Evolutionary conservation across 1,140 invertebrate genomes (phyloP), one percentile per base, ranked within the genome.

Genomic region (Drosophila pallidifrons): DNA sequence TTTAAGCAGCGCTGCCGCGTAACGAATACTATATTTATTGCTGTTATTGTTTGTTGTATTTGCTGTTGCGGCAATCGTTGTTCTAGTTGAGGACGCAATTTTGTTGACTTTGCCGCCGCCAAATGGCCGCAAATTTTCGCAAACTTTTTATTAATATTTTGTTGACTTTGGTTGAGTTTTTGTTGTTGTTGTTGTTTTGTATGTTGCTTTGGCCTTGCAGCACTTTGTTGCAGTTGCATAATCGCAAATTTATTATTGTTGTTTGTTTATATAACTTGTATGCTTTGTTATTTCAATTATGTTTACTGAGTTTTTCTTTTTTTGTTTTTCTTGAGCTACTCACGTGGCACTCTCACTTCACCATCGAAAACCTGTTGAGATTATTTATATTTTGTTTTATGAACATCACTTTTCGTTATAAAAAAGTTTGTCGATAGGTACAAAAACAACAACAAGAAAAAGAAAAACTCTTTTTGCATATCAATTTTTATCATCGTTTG

Each of bases 141-240:
- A 30, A 58, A 67, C 59, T 66, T 82, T 77, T 41, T 51, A 46
- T 13, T 51, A 61, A 30, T 68, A 67, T 57, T 65, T 67, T 60
- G 69, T 58, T 71, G 67, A 82, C 68, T 78, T 82, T 88, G 64
- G 38, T 52, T 61, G 43, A 51, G 77, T 54, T 67, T 71, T 80
- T 25, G 16, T 61, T 64, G 28, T 72, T 67, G 20, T 20, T 25
- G 20, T 25, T 25, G 20, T 25, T 25, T 25, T 25, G 20, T 47
- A 28, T 46, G 35, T 10, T 43, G 49, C 28, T 60, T 45, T 61
- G n/a, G 41, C 38, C 25, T 68, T 70, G 49, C 41, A 71, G 49
- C 64, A 61, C 72, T 79, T 75, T 79, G 72, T 82, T 82, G 83
- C 73, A 83, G 80, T 87, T 75, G 79, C 86, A 90, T 90, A 90